Base-by-base conservation (phyloP, 2,797 vertebrate species). In the Dendrocincla fuliginosa region DNA sequence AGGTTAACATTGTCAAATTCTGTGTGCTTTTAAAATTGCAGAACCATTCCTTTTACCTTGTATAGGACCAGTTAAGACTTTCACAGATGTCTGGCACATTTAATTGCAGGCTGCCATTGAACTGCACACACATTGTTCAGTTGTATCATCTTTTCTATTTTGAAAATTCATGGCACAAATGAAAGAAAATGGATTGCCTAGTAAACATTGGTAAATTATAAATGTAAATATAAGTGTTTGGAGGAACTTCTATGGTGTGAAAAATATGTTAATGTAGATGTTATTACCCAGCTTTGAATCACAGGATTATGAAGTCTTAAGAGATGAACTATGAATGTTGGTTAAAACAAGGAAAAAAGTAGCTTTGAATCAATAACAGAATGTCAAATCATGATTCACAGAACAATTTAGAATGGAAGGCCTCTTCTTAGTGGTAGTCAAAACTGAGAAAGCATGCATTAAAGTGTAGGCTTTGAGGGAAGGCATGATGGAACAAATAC, bases 141-240 rank as follows among this genome's bases (percentile, higher is more conserved):
- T 75, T 89, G 46, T 68, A 83, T 90, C 2, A 9, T 82, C 75
- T 87, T 84, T 92, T 90, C n/a, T 84, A 24, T 33, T 91, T 90
- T 65, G 91, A 91, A 84, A 91, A 88, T 86, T 81, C 30, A 41
- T 78, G 53, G 32, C 53, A 87, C 87, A 93, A 96, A 44, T 49
- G 25, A 80, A 80, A 71, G 41, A 32, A 93, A 89, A 44, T 47
- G 4, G 22, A 60, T 65, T 90, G 50, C 42, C 23, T 81, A 53
- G 59, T 56, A 37, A 91, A 10, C 44, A 70, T 63, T 25, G 57
- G 42, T 84, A 87, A 92, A 74, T 77, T 71, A 49, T 32, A 80
- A 80, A 89, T 85, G 64, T 80, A 81, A 88, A 75, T 71, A 49
- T 27, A 75, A 91, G 46, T 39, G 52, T 81, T 92, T 81, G 35